Percentiles rank a stretch among this genome's conserved stretches.
These are phyloP conservation scores for Ceyx melanurus DNA, from an alignment of 2,113 vertebrate genomes.

Conservation along the genomic window DNA sequence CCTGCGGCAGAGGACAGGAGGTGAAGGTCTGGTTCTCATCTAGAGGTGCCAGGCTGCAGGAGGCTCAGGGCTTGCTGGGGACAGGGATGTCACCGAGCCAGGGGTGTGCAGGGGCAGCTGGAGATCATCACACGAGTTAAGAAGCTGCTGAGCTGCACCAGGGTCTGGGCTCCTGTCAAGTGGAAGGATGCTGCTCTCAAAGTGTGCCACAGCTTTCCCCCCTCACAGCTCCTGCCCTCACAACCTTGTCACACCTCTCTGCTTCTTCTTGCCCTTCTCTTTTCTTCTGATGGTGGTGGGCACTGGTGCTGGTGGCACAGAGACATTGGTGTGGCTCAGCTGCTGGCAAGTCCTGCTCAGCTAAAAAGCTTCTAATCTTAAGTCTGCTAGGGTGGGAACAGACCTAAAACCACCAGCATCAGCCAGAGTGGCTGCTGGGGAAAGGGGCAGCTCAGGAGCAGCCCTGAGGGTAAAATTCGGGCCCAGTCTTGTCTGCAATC, in stretches of 20 bases:
- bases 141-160: neutral
- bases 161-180: fast-evolving
- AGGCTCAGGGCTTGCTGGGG: neutral
- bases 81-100: fast-evolving
- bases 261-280: neutral
- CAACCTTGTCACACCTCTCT: neutral
- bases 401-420: neutral
- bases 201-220: neutral
- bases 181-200: neutral
- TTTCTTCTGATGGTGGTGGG: neutral
- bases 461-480: neutral
- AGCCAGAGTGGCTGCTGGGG: neutral
- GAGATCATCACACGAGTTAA: fast-evolving
- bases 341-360: neutral
- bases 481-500: neutral
- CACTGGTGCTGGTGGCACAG: too few relatives aligned
- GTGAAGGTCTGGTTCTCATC: neutral
- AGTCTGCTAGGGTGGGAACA: fast-evolving
- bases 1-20: neutral
- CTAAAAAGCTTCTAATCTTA: neutral
- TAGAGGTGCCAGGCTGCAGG: neutral
- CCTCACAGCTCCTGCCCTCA: neutral
- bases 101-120: fast-evolving
- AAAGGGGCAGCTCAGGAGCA: neutral
- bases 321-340: fast-evolving